Base-by-base conservation (phyloP, 2,113 vertebrate genomes). In the Siniperca chuatsi region DNA sequence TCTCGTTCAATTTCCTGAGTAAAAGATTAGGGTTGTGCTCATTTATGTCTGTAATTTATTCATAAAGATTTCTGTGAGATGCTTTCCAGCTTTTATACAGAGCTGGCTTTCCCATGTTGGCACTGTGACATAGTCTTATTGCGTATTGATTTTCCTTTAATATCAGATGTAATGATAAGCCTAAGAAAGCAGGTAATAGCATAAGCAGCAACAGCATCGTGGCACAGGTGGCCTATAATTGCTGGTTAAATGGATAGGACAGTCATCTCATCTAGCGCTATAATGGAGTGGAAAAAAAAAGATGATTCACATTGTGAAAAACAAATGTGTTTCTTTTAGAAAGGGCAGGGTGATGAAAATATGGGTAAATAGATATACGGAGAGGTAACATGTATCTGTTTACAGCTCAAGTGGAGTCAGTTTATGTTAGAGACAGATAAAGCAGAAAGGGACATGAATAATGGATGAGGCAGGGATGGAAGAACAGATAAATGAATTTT, bases 371-470 rank as follows among this genome's bases (percentile, higher is more conserved):
- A 90, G 87, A 90, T 68, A 67, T 62, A 75, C 16, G 29, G 79
- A 44, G 66, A 73, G 60, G 72, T 81, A 87, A 76, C 79, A 50
- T 73, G 80, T 78, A 84, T 93, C 82, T 88, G 87, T 88, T 91
- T 93, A 89, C 85, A 84, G 72, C 87, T 79, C 44, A 73, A 89
- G 85, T 82, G 79, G 70, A 91, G 80, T 90, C 76, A 52, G 75
- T 87, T 87, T 83, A 79, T 89, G 78, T 89, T 84, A 35, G 84
- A 90, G 76, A 81, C 35, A 57, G 84, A 94, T 89, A 91, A 89
- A 89, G 71, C 55, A 89, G 86, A 89, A 78, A 79, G 15, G 33
- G 46, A 16, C 20, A 81, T 93, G 76, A 85, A 92, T 92, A 91
- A 93, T 92, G 77, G 85, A 94, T 90, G 84, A 86, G 55, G 79